Conservation (phyloP, 2,113 vertebrate species). For the Garra rufa region DNA sequence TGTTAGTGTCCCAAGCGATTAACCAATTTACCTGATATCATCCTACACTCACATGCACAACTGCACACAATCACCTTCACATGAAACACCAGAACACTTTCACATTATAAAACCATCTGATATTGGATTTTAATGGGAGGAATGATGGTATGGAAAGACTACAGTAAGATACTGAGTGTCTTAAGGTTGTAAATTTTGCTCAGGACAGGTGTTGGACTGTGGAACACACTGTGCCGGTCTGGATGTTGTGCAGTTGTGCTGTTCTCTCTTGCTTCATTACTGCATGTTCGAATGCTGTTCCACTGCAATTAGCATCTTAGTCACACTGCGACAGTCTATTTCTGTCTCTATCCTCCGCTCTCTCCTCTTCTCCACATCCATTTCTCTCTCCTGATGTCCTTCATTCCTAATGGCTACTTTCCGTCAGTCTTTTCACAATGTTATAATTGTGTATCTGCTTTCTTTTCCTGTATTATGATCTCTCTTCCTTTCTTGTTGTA, state of each 20-base stretch:
- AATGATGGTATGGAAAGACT: constrained; percentile 2
- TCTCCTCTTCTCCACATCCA: background rate
- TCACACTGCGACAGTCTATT: constrained; percentile 58
- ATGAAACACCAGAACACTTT: background rate
- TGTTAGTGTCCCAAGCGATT: too few relatives aligned
- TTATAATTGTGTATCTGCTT: background rate
- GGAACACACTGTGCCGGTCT: background rate
- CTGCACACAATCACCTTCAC: background rate
- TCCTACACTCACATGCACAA: too few relatives aligned
- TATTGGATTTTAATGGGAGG: background rate
- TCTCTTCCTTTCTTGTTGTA: too few relatives aligned
- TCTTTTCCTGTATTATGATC: background rate
- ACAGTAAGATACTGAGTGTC: too few relatives aligned
- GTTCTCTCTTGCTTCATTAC: constrained; percentile 24
- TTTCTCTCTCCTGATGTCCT: constrained; percentile 31
- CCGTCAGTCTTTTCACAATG: background rate
- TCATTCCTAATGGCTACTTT: constrained; percentile 10
- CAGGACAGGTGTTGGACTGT: background rate
- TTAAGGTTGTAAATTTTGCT: background rate
- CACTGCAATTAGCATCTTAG: constrained; percentile 64
- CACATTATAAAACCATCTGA: too few relatives aligned
- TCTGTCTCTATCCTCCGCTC: constrained; percentile 45
- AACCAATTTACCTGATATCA: too few relatives aligned
- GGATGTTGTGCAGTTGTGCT: too few relatives aligned
- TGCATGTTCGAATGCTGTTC: constrained; percentile 48